Percentiles rank a stretch among this genome's conserved stretches.
These are phyloP conservation scores for Takifugu rubripes DNA, from an alignment of 2,797 vertebrate species.

Conservation along the genomic window DNA sequence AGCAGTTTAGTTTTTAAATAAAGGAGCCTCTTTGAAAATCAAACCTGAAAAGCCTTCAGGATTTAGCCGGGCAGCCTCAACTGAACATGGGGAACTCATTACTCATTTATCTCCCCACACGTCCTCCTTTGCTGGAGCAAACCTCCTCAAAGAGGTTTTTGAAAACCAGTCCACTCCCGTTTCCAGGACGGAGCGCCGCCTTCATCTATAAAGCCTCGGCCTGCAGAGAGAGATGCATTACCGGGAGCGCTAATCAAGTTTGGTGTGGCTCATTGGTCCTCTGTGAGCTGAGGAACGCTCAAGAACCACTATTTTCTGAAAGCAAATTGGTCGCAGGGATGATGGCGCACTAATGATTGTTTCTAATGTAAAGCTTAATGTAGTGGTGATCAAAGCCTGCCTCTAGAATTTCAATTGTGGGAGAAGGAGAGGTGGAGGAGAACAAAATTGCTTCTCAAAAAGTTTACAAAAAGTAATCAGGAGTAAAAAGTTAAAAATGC, in stretches of 20 bases:
- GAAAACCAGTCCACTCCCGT: constrained; percentile 42
- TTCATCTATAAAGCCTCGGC: constrained; percentile 51
- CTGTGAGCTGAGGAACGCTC: constrained; percentile 55
- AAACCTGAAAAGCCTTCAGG: constrained; percentile 14
- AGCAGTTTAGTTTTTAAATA: background rate
- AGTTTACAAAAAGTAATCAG: constrained; percentile 60
- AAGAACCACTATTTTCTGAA: constrained; percentile 66
- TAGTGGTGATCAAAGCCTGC: constrained; percentile 68
- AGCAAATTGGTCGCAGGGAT: constrained; percentile 73
- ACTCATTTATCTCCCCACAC: constrained; percentile 32
- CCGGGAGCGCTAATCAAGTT: constrained; percentile 70
- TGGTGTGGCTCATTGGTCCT: constrained; percentile 71
- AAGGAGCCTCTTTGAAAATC: constrained; percentile 20
- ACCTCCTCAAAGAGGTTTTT: constrained; percentile 37
- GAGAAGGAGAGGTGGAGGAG: constrained; percentile 27
- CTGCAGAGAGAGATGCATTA: constrained; percentile 56
- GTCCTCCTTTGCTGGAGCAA: constrained; percentile 14
- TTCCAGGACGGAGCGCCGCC: constrained; percentile 39
- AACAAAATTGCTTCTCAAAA: constrained; percentile 58
- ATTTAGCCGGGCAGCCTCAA: constrained; percentile 10
- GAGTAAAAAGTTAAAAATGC: constrained; percentile 36
- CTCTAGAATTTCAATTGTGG: constrained; percentile 52
- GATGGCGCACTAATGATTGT: constrained; percentile 75
- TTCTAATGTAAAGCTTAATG: constrained; percentile 78
- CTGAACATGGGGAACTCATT: constrained; percentile 32